Conservation (phyloP, 2,797 vertebrate genomes). For the Balearica regulorum region DNA sequence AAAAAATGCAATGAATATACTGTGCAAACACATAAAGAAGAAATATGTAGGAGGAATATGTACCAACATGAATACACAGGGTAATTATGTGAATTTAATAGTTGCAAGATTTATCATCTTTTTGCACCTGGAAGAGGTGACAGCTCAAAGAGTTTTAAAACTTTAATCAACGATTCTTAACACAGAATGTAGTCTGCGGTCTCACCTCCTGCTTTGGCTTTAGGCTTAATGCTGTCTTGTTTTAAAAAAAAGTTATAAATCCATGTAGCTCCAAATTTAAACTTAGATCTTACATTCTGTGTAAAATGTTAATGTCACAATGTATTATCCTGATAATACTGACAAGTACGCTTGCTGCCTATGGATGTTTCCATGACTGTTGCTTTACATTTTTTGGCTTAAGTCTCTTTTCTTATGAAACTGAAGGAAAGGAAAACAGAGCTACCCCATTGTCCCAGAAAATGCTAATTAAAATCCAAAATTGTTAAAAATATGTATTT, state of each 20-base stretch:
- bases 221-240: not conserved
- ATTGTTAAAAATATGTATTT: not conserved
- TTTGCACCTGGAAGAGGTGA: not conserved
- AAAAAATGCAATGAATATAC: not conserved
- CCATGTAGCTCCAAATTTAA: not conserved
- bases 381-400: slow-evolving; percentile 15
- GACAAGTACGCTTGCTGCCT: slow-evolving; percentile 26
- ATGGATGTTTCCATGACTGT: not conserved
- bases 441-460: not conserved
- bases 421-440: not conserved
- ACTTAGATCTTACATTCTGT: not conserved
- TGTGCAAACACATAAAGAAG: not conserved
- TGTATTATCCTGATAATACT: slow-evolving; percentile 14
- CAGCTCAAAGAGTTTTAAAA: not conserved
- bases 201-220: not conserved
- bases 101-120: not conserved
- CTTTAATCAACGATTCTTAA: not conserved
- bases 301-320: slow-evolving; percentile 19
- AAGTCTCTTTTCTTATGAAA: not conserved
- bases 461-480: not conserved
- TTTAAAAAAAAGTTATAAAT: not conserved
- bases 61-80: not conserved
- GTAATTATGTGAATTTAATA: not conserved
- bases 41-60: not conserved
- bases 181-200: not conserved